phyloP scores from a whole-genome alignment of 1,140 invertebrate genomes.

The Zelostemma sp. region DNA sequence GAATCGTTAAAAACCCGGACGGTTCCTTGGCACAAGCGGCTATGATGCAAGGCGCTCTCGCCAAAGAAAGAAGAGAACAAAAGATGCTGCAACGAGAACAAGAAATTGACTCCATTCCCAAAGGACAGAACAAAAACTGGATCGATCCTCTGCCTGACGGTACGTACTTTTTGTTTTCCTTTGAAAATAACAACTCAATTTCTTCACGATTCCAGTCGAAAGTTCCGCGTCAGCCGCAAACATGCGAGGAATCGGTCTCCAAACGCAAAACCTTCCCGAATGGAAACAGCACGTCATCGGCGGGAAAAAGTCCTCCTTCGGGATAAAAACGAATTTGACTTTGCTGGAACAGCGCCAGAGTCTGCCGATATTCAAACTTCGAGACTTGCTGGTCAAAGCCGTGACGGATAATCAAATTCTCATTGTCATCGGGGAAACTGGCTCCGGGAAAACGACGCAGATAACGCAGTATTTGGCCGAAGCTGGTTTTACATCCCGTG shows the following conservation, averaged over 20 bases:
- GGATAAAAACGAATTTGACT: conserved; percentile 96
- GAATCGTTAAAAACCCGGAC: conserved; percentile 99
- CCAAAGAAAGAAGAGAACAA: conserved; percentile 95
- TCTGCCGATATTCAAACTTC: conserved; percentile 95
- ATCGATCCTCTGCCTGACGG: conserved; percentile 94
- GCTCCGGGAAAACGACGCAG: conserved; percentile 99
- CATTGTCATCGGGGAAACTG: conserved; percentile 99
- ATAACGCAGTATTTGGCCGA: conserved; percentile 99
- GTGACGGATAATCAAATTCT: conserved; percentile 98
- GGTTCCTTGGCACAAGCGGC: conserved; percentile 97
- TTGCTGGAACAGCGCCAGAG: conserved; percentile 97
- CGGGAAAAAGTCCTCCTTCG: conserved; percentile 97
- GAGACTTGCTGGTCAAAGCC: conserved; percentile 95
- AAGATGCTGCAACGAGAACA: conserved; percentile 94
- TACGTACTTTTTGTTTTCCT: too few relatives aligned
- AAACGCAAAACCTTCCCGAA: conserved; percentile 93
- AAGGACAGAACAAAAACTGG: conserved; percentile 93
- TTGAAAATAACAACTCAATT: too few relatives aligned
- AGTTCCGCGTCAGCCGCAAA: conserved; percentile 80
- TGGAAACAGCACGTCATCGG: conserved; percentile 99
- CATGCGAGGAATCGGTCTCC: conserved; percentile 85
- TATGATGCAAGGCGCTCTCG: conserved; percentile 99
- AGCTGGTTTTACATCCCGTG: conserved; percentile 90
- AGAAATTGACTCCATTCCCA: conserved; percentile 88
- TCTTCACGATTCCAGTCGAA: conserved; percentile 74